phyloP scores from a whole-genome alignment of 2,888 invertebrate genomes.

The Synergus laeviventris region DNA sequence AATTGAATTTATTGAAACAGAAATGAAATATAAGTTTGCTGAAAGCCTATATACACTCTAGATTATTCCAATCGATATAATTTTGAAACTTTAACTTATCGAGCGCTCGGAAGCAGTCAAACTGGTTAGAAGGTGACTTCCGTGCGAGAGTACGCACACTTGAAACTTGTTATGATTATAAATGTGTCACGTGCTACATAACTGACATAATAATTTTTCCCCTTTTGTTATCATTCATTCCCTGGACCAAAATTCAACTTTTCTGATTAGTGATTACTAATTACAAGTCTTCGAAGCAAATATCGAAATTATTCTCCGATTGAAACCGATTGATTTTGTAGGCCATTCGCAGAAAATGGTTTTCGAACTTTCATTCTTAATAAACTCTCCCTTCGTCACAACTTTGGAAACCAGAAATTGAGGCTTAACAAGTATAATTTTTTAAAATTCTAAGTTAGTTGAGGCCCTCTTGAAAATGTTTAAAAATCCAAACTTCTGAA shows the following conservation, averaged over 20 bases:
- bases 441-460: too few relatives aligned
- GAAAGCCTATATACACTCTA: background rate
- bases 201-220: conserved; percentile 24
- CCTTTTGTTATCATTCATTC: background rate
- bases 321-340: background rate
- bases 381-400: background rate
- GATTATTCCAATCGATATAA: conserved; percentile 14
- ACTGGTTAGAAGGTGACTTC: conserved; percentile 23
- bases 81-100: conserved; percentile 24
- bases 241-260: conserved; percentile 13
- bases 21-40: conserved; percentile 7
- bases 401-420: too few relatives aligned
- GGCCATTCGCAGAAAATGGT: background rate
- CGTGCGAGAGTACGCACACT: conserved; percentile 7
- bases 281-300: background rate
- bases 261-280: background rate
- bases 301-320: background rate
- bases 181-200: conserved; percentile 39
- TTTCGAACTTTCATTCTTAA: too few relatives aligned
- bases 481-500: background rate
- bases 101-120: conserved; percentile 26
- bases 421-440: too few relatives aligned
- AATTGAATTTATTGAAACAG: background rate
- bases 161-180: conserved; percentile 31
- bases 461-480: background rate